These are phyloP conservation scores for Portevinia maculata DNA, from an alignment of 2,888 invertebrate genomes.

Conservation along the genomic window DNA sequence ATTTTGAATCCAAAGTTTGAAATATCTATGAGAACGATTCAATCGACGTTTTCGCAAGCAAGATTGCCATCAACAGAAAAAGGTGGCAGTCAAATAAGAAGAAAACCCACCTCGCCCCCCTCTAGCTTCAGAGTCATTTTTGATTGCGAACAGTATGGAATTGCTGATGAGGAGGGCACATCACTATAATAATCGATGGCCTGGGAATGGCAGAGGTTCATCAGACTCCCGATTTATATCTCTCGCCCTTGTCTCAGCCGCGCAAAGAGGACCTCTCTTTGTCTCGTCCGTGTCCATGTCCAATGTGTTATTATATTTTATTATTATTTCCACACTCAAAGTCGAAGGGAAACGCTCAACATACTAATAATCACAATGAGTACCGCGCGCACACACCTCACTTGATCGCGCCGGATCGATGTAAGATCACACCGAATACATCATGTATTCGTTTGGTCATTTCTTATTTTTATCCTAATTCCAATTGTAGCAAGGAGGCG, in stretches of 20 bases:
- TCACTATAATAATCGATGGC: slow-evolving; percentile 28
- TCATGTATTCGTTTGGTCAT: slow-evolving; percentile 74
- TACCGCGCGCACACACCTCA: slow-evolving; percentile 33
- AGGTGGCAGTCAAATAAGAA: neutral
- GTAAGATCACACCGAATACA: slow-evolving; percentile 75
- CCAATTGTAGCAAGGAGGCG: slow-evolving; percentile 53
- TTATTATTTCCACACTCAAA: slow-evolving; percentile 60
- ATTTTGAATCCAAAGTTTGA: slow-evolving; percentile 20
- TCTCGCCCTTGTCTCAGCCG: slow-evolving; percentile 61
- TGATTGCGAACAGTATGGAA: slow-evolving; percentile 66
- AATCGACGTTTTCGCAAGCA: slow-evolving; percentile 52
- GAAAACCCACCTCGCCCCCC: neutral
- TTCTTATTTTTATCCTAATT: slow-evolving; percentile 74
- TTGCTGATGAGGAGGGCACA: slow-evolving; percentile 60
- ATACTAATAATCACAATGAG: slow-evolving; percentile 61
- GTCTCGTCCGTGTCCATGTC: slow-evolving; percentile 34
- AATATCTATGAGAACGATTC: slow-evolving; percentile 62
- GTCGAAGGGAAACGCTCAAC: slow-evolving; percentile 45
- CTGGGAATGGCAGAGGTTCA: slow-evolving; percentile 47
- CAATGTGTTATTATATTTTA: slow-evolving; percentile 47
- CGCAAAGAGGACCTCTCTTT: slow-evolving; percentile 14
- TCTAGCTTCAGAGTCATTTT: slow-evolving; percentile 35
- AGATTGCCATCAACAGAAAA: neutral
- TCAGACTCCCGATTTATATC: slow-evolving; percentile 68
- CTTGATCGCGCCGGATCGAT: slow-evolving; percentile 50